Evolutionary conservation across 2,888 invertebrate genomes (phyloP), one percentile per base, ranked within the genome.

Genomic region (Melieria omissa): DNA sequence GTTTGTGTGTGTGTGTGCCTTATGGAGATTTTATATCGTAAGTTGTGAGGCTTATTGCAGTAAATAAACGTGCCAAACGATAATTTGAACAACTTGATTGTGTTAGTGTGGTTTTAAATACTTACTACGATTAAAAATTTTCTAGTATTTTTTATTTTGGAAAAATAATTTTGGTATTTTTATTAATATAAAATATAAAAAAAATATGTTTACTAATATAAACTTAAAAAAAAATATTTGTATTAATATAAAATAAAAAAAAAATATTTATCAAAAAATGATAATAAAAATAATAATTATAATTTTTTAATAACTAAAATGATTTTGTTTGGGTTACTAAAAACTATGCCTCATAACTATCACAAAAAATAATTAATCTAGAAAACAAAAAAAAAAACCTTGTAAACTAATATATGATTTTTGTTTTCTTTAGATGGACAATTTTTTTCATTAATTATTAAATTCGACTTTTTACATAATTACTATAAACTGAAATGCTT

Each of bases 1-100:
- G 16, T 16, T 1, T 29, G 29, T 29, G 29, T 29, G 29, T 29
- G 29, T 29, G 29, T 29, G 29, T 29, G 29, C 29, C 29, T 29
- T 29, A 29, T 29, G 29, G 29, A 29, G 29, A 29, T 29, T 29
- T 29, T 29, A 3, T 1, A 57, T 10, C 66, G 7, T n/a, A 16
- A 5, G 16, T 9, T 49, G 58, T 49, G 66, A 57, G 49, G 60
- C 66, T 66, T 47, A 67, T 58, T 67, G 42, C 5, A 44, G 14
- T 54, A 54, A 29, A 12, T 46, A 60, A 47, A 60, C 54, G 49
- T 49, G 10, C 29, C 29, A 29, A 29, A 29, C 29, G 29, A 29
- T 29, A 29, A 29, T 29, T 29, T 29, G 2, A 29, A 29, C 29
- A 29, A 29, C 29, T 29, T 29, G 29, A 3, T 29, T 29, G 29